Base-by-base conservation (phyloP, 2,113 vertebrate genomes). In the Zosterops lateralis region DNA sequence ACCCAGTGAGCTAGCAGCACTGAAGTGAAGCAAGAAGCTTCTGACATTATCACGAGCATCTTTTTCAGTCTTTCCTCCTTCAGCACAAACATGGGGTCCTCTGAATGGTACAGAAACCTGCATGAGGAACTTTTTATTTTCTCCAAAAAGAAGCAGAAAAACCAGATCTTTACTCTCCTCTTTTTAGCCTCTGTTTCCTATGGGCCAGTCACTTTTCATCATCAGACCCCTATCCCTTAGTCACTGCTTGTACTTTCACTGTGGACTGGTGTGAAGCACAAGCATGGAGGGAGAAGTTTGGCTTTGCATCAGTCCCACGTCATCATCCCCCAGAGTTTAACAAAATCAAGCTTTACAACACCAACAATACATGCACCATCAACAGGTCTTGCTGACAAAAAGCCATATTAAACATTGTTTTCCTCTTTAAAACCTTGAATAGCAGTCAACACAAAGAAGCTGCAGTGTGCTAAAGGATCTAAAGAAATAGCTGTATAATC, bases 11-110 rank as follows among this genome's bases (percentile, higher is more conserved):
- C 58, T 77, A 66, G 44, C 68, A 25, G 34, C 15, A 12, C 61
- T 91, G 79, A 96, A 95, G 95, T 10, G 66, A 97, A 82, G 81
- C 87, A 94, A 96, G 87, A 72, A 78, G 44, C 65, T 95, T 96
- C 89, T 87, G 94, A 96, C 75, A 85, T 85, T 75, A 93, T 96
- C 97, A 96, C 53, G 19, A 97, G 87, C 72, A 91, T 92, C 84
- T 92, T 95, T 84, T 84, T 45, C 93, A 67, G 66, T 70, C 82
- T 93, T 87, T 77, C 73, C 73, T 91, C 44, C 87, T 96, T 96
- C 74, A 92, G 58, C 65, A 93, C 20, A 90, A 96, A 93, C 60
- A 72, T 7, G 15, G 25, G 44, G 29, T 84, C 45, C 75, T 92
- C 65, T 22, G 17, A 95, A 83, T 14, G 18, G 47, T 64, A 74